Evolutionary conservation across 1,140 invertebrate species (phyloP), one percentile per base, ranked within the genome.

Genomic region (Cyrtorhinus lividipennis): DNA sequence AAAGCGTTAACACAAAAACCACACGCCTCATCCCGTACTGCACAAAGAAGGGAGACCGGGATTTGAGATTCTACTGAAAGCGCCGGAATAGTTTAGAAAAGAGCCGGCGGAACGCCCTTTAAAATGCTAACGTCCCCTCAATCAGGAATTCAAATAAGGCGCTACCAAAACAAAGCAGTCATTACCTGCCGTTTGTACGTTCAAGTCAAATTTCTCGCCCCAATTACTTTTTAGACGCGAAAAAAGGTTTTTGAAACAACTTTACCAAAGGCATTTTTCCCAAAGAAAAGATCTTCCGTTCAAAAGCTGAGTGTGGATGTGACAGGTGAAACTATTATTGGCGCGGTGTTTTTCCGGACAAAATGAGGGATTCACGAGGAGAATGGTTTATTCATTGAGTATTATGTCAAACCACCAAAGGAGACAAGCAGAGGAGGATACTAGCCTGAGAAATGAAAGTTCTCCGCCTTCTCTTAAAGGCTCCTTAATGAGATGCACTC

Each of bases 201-300:
- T 53, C 20, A 53, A 53, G 12, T 53, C 48, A 53, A 53, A 53
- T 53, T 53, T 53, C 20, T 53, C 48, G 48, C 48, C 48, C 48
- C 48, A 53, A 53, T 53, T 53, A 10, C 48, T 53, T 20, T 20
- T 10, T 53, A 53, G 18, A 22, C 48, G 48, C 48, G 48, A 53
- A 53, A 53, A 53, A 53, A 53, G 48, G 48, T 53, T 53, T 22
- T n/a, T n/a, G n/a, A n/a, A n/a, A n/a, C n/a, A n/a, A n/a, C n/a
- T n/a, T n/a, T n/a, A n/a, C n/a, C n/a, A n/a, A n/a, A n/a, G n/a
- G n/a, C n/a, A n/a, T n/a, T n/a, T n/a, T n/a, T n/a, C n/a, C n/a
- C n/a, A n/a, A n/a, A n/a, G n/a, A n/a, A n/a, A n/a, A n/a, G n/a
- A n/a, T n/a, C n/a, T n/a, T n/a, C n/a, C n/a, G n/a, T n/a, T n/a